Percentiles rank a stretch among this genome's conserved stretches.
phyloP scores from a whole-genome alignment of 2,797 vertebrate species.

The Leucoraja ocellata region DNA sequence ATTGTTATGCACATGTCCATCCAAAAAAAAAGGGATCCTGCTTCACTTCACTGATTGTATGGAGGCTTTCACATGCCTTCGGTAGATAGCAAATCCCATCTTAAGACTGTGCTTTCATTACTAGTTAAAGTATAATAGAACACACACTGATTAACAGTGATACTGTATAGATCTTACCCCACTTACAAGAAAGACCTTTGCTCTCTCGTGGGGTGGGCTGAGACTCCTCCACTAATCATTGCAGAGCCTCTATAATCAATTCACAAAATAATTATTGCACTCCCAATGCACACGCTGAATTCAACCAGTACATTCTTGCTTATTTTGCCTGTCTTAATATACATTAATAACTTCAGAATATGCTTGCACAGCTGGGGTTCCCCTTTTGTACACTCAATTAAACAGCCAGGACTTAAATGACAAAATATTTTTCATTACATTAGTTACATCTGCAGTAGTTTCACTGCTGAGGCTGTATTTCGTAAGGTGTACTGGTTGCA shows the following conservation, averaged over 20 bases:
- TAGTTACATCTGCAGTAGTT: conserved; percentile 39
- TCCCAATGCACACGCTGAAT: not conserved
- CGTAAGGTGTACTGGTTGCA: conserved; percentile 34
- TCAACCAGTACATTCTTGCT: conserved; percentile 37
- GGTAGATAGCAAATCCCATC: conserved; percentile 13
- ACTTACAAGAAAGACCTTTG: conserved; percentile 33
- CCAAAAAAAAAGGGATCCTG: conserved; percentile 30
- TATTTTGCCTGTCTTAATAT: conserved; percentile 36
- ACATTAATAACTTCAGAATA: conserved; percentile 38
- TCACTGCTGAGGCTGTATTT: conserved; percentile 37
- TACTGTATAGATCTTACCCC: conserved; percentile 14
- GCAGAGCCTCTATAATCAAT: conserved; percentile 32
- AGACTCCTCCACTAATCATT: conserved; percentile 23
- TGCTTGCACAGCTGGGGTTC: conserved; percentile 38
- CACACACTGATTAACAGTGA: conserved; percentile 35
- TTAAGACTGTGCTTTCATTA: conserved; percentile 19
- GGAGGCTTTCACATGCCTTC: conserved; percentile 27
- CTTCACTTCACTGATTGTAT: conserved; percentile 9
- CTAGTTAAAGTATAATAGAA: conserved; percentile 33
- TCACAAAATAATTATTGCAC: conserved; percentile 36
- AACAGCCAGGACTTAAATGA: conserved; percentile 38
- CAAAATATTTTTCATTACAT: conserved; percentile 39
- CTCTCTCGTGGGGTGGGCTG: conserved; percentile 34
- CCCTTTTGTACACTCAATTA: conserved; percentile 38
- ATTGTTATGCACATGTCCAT: conserved; percentile 19